phyloP scores from a whole-genome alignment of 2,113 vertebrate genomes.

The Nanorana parkeri region DNA sequence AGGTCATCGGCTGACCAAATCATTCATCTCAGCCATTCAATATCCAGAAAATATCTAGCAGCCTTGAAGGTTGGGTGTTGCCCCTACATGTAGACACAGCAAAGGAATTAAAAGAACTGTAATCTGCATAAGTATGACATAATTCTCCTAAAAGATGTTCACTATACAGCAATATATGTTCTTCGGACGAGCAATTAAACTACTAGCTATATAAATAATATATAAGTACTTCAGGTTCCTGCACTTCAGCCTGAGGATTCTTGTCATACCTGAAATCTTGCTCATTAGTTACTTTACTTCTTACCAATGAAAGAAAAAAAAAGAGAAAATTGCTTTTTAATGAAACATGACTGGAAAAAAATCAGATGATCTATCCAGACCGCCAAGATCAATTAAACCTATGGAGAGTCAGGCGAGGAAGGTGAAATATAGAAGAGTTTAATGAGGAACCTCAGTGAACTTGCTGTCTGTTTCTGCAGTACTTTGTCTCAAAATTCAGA shows the following conservation, averaged over 20 bases:
- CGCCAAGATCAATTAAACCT: conserved; percentile 18
- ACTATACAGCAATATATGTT: too few species aligned
- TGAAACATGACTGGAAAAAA: conserved; percentile 9
- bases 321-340: conserved; percentile 27
- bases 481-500: conserved; percentile 27
- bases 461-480: conserved; percentile 6
- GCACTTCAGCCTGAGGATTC: neutral
- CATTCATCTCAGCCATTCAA: too few species aligned
- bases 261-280: conserved; percentile 1
- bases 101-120: too few species aligned
- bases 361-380: neutral
- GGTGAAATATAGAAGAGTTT: conserved; percentile 1
- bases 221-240: neutral
- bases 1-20: too few species aligned
- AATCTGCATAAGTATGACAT: too few species aligned
- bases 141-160: too few species aligned
- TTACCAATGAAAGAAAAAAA: neutral
- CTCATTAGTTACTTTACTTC: conserved; percentile 3
- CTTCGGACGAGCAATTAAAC: neutral
- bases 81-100: too few species aligned
- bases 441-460: conserved; percentile 33
- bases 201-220: neutral
- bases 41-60: too few species aligned
- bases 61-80: too few species aligned
- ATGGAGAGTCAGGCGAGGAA: neutral